Evolutionary conservation across 2,888 invertebrate genomes (phyloP).

Genomic region (Ochropleura plecta): DNA sequence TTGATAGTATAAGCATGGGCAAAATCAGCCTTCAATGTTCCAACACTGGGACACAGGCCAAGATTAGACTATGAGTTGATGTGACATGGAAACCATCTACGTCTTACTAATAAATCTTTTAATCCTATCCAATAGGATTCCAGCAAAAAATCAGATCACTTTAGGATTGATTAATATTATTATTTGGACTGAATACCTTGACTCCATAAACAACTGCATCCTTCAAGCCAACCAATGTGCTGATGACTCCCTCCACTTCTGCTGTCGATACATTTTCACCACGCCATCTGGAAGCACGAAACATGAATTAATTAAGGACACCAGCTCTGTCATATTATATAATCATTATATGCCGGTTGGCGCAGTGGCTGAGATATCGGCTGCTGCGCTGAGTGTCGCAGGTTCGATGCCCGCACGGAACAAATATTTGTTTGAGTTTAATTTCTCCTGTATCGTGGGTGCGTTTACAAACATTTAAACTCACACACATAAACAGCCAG

Average conservation of each 20-base stretch:
- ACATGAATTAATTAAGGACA: neutral
- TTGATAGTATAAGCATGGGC: neutral
- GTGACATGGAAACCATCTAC: neutral
- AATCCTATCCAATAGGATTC: neutral
- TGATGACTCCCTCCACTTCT: constrained; percentile 98
- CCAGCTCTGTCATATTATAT: neutral
- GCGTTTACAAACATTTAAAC: too few species aligned
- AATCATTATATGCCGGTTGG: too few species aligned
- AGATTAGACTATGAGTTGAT: too few species aligned
- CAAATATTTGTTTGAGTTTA: too few species aligned
- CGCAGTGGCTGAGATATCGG: too few species aligned
- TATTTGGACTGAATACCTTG: constrained; percentile 89
- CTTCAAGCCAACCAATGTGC: constrained; percentile 93
- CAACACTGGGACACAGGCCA: neutral
- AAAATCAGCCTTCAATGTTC: neutral
- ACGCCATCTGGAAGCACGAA: constrained; percentile 92
- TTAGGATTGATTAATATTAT: neutral
- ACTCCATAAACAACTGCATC: constrained; percentile 98
- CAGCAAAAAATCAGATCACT: neutral
- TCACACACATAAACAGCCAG: too few species aligned
- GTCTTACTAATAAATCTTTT: neutral
- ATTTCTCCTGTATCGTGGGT: too few species aligned
- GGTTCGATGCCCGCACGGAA: too few species aligned
- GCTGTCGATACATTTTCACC: constrained; percentile 99
- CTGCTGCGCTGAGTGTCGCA: too few species aligned